phyloP scores from a whole-genome alignment of 2,888 invertebrate genomes.

The Orthosia cruda region DNA sequence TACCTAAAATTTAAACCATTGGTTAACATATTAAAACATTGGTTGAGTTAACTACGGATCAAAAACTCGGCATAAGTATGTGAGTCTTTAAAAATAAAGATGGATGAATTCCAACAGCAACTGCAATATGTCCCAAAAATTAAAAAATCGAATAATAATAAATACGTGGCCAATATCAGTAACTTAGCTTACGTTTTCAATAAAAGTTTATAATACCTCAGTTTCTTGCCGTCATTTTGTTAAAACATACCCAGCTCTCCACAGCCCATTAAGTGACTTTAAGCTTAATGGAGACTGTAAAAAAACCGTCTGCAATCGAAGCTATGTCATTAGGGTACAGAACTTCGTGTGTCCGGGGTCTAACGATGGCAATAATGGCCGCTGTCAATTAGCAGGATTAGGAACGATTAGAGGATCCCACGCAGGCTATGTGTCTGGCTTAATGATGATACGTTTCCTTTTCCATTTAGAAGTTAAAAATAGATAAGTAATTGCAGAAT shows the following conservation, averaged over 20 bases:
- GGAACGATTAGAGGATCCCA: constrained; percentile 36
- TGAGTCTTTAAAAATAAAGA: too few relatives aligned
- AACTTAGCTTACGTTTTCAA: neutral
- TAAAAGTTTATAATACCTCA: neutral
- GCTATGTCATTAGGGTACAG: constrained; percentile 24
- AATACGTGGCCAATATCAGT: neutral
- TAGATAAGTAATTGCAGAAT: neutral
- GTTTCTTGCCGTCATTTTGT: neutral
- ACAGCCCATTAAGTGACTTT: neutral
- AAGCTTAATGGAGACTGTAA: constrained; percentile 13
- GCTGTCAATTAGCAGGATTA: constrained; percentile 62
- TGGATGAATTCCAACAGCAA: neutral
- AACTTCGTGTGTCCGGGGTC: constrained; percentile 19
- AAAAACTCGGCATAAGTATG: too few relatives aligned
- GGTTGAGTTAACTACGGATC: too few relatives aligned
- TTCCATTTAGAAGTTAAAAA: neutral
- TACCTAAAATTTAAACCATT: too few relatives aligned
- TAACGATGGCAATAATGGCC: constrained; percentile 43
- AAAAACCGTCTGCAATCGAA: constrained; percentile 28
- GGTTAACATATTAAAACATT: too few relatives aligned
- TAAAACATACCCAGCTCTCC: neutral
- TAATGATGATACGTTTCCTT: constrained; percentile 27
- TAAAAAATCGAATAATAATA: too few relatives aligned
- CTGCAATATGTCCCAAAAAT: neutral
- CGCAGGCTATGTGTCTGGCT: constrained; percentile 12